Percentiles rank a stretch among this genome's conserved stretches.
Evolutionary conservation across 2,888 invertebrate genomes (phyloP).

Genomic region (Eupithecia dodoneata): DNA sequence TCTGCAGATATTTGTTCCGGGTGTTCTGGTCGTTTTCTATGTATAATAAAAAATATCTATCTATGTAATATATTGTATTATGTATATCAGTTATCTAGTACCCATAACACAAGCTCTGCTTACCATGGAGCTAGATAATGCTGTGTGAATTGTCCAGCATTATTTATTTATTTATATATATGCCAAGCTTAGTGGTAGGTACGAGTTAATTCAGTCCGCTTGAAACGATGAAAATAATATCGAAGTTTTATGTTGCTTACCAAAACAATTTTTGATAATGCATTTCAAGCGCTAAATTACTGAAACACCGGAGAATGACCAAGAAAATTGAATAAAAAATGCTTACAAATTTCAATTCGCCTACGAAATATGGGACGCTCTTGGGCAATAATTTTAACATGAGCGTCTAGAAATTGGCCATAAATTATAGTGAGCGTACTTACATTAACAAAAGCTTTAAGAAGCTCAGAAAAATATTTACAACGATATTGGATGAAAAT

Average conservation of each 20-base stretch:
- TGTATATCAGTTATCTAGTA: too few species aligned
- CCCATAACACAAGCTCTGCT: too few species aligned
- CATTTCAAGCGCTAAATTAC: conserved; percentile 4
- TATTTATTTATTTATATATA: too few species aligned
- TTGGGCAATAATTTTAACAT: conserved; percentile 46
- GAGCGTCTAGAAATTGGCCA: conserved; percentile 48
- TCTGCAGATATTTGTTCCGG: too few species aligned
- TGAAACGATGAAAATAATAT: background rate
- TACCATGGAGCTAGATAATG: too few species aligned
- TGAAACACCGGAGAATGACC: conserved; percentile 17
- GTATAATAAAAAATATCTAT: too few species aligned
- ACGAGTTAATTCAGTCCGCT: background rate
- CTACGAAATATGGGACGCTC: conserved; percentile 37
- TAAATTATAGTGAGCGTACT: conserved; percentile 44
- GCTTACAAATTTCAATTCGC: conserved; percentile 46
- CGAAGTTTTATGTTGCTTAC: background rate
- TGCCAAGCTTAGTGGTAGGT: background rate
- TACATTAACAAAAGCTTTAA: conserved; percentile 35
- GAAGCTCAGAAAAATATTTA: conserved; percentile 30
- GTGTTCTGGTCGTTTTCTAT: too few species aligned
- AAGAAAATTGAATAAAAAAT: conserved; percentile 35
- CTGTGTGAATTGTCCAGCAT: too few species aligned
- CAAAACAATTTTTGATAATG: background rate
- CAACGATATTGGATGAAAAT: conserved; percentile 4
- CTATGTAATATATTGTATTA: too few species aligned